A percentile compares a stretch with the other conserved stretches of the same genome.
Evolutionary conservation across 2,113 vertebrate species (phyloP).

Genomic region (Mystacornis crossleyi): DNA sequence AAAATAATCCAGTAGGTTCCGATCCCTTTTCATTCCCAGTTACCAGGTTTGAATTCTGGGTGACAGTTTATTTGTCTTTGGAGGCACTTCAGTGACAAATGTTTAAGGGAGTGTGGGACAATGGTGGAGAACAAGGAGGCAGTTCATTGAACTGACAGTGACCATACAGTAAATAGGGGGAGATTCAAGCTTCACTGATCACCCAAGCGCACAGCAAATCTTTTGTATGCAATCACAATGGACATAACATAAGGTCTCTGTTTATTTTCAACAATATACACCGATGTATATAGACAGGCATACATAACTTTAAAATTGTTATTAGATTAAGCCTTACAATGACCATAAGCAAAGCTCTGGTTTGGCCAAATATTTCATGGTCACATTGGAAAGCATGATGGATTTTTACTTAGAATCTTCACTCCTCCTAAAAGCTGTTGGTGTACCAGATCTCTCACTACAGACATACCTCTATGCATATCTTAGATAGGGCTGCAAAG

Average conservation of each 20-base stretch:
- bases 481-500: background rate
- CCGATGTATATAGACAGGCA: constrained; percentile 13
- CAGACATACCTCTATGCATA: accelerated
- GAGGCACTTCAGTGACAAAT: constrained; percentile 84
- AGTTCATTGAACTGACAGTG: constrained; percentile 88
- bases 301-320: constrained; percentile 20
- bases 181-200: constrained; percentile 82
- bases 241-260: constrained; percentile 80
- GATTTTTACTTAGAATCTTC: background rate
- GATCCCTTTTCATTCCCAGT: constrained; percentile 51
- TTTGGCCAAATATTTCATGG: background rate
- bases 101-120: constrained; percentile 85
- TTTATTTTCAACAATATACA: constrained; percentile 78
- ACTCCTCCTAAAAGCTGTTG: background rate
- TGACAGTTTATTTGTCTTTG: constrained; percentile 84
- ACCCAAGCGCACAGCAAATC: constrained; percentile 75
- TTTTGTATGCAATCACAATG: constrained; percentile 81
- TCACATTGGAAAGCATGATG: background rate
- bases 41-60: constrained; percentile 75
- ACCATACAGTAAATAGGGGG: constrained; percentile 86
- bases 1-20: constrained; percentile 62
- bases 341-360: background rate
- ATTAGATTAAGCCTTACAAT: background rate
- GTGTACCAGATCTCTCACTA: background rate
- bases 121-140: constrained; percentile 82